Base-by-base conservation (phyloP, 2,797 vertebrate genomes). In the Trachops cirrhosus region DNA sequence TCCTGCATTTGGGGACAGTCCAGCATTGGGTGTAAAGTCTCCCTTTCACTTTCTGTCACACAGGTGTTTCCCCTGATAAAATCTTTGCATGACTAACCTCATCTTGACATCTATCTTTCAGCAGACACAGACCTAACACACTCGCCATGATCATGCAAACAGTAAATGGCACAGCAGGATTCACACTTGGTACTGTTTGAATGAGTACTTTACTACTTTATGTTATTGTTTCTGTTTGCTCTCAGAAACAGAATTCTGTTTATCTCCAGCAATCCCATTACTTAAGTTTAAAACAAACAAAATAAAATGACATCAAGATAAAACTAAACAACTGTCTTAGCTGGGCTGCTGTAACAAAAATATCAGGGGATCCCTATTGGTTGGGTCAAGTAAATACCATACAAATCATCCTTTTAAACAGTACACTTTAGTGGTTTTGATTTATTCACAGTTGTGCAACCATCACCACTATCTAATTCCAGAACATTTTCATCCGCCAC, bases 251-350 rank as follows among this genome's bases (percentile, higher is more conserved):
- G 67, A 75, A 75, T 79, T 84, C 57, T 86, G 68, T 11, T 86
- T 74, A 48, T 74, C 67, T 86, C 57, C 32, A 95, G 21, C 10
- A 90, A 75, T 86, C 16, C 46, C 74, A 68, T 64, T 80, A 37
- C 89, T 86, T 75, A 93, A 41, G 34, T 62, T 75, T 90, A 75
- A 90, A 86, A 86, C 57, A 93, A 92, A 68, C 32, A 86, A 83
- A 92, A 83, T 50, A 77, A 87, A 88, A 82, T 52, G n/a, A 68
- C 29, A 62, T 44, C 64, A 73, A 7, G 41, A 73, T 11, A 80
- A 77, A 80, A 78, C 75, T 54, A 54, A 78, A 75, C 11, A 73
- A n/a, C 50, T 86, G 41, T 34, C 41, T 74, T 88, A 64, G 77
- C 37, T 46, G 1, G 68, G 77, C 54, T 32, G 18, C 68, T 73